Percentiles rank a stretch among this genome's conserved stretches.
phyloP scores from a whole-genome alignment of 2,113 vertebrate genomes.

The Heterotilapia buettikoferi region DNA sequence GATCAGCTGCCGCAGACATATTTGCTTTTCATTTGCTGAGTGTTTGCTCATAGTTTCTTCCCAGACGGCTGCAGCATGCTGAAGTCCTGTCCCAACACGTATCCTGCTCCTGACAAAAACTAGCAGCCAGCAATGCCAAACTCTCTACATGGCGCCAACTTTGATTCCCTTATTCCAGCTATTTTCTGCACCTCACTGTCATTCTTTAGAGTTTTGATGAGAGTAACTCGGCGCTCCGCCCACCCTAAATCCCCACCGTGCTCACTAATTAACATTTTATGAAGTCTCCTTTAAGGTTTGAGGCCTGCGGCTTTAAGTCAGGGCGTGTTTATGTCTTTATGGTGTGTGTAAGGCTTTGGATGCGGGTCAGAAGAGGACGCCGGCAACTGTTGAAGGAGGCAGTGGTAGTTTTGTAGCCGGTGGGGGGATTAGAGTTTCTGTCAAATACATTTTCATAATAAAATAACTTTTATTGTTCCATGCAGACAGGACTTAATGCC shows the following conservation, averaged over 20 bases:
- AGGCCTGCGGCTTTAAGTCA: slow-evolving; percentile 24
- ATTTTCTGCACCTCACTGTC: slow-evolving; percentile 9
- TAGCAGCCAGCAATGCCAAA: not conserved
- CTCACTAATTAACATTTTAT: slow-evolving; percentile 28
- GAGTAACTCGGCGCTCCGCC: not conserved
- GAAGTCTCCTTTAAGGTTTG: slow-evolving; percentile 8
- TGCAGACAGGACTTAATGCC: not conserved
- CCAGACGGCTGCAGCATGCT: not conserved
- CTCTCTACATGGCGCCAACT: not conserved
- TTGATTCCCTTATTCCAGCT: not conserved
- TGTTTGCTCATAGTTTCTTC: not conserved
- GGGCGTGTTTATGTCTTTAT: slow-evolving; percentile 18
- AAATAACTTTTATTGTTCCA: not conserved
- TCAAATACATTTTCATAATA: not conserved
- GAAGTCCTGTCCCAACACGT: not conserved
- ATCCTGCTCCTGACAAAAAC: not conserved
- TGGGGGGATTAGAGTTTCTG: not conserved
- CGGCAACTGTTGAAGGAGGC: not conserved
- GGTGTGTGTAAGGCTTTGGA: not conserved
- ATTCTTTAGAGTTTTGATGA: not conserved
- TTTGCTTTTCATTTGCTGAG: not conserved
- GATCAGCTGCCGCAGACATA: not conserved
- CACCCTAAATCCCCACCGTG: not conserved
- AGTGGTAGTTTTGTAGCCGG: not conserved
- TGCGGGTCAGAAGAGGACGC: not conserved